phyloP scores from a whole-genome alignment of 2,888 invertebrate species.

The Cephonodes hylas region DNA sequence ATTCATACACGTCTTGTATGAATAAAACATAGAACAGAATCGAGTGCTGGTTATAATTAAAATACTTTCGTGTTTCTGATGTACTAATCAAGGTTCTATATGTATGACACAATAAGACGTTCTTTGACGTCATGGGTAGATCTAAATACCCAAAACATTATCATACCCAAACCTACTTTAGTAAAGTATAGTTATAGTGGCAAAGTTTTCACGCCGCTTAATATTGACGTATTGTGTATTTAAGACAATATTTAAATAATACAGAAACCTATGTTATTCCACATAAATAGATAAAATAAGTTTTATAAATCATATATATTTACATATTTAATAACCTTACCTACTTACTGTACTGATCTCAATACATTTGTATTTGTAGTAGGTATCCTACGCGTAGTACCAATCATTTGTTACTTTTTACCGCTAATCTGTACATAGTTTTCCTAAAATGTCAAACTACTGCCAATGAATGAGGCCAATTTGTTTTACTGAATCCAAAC shows the following conservation, averaged over 20 bases:
- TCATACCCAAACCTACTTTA: neutral
- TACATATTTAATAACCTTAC: neutral
- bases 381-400: neutral
- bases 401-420: neutral
- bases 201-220: neutral
- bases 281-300: neutral
- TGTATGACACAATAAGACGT: too few species aligned
- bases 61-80: too few species aligned
- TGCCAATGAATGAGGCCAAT: neutral
- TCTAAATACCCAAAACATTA: neutral
- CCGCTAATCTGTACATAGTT: neutral
- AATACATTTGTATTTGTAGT: constrained; percentile 7
- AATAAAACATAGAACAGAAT: too few species aligned
- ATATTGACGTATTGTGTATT: neutral
- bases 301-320: neutral
- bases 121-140: neutral
- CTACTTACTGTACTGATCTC: constrained; percentile 10
- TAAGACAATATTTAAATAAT: neutral
- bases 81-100: too few species aligned
- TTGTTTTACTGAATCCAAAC: neutral
- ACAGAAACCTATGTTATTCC: neutral
- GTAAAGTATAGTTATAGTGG: neutral
- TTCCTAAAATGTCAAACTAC: neutral
- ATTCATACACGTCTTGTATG: too few species aligned
- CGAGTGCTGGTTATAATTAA: too few species aligned